Evolutionary conservation across 2,888 invertebrate genomes (phyloP), one percentile per base, ranked within the genome.

Genomic region (Ennomos erosarius): DNA sequence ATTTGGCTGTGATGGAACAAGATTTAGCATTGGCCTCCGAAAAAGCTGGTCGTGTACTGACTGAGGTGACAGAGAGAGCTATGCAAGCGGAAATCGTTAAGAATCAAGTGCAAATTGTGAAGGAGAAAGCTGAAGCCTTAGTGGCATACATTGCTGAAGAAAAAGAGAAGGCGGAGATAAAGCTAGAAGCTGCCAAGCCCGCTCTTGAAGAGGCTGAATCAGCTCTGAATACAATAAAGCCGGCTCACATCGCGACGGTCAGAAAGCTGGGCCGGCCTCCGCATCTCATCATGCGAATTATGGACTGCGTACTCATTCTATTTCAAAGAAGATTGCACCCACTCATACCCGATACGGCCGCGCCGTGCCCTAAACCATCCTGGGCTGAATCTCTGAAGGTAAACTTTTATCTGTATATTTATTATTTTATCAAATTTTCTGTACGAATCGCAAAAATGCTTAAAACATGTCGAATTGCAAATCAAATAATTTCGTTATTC

Each of bases 371-470:
- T 0, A 99, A 98, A 78, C 99, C 99, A 2, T 98, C 98, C 0
- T 99, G 99, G 99, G 95, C 96, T 8, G 99, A 99, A 84, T 98
- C 99, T 0, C 90, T 99, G 44, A 99, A 99, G 93, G 96, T 95
- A 72, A 42, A 26, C 26, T 26, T 6, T 26, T 4, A 26, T 6
- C 5, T 26, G 6, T 26, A 26, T 6, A 0, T 26, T 26, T 6
- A 26, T 26, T 26, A 6, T 3, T 4, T 26, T 26, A 6, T 26
- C 6, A 6, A 26, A 26, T 0, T 6, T 26, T 5, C 6, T 26
- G 6, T 26, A 1, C 26, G 26, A 26, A 26, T 26, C 26, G 26
- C 26, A 26, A 26, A 26, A 26, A 26, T 26, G 1, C 3, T 2
- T 16, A 16, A 16, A 16, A 5, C 0, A 0, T 1, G 26, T 26